Base-by-base conservation (phyloP, 1,140 invertebrate genomes). In the Vanessa atalanta region DNA sequence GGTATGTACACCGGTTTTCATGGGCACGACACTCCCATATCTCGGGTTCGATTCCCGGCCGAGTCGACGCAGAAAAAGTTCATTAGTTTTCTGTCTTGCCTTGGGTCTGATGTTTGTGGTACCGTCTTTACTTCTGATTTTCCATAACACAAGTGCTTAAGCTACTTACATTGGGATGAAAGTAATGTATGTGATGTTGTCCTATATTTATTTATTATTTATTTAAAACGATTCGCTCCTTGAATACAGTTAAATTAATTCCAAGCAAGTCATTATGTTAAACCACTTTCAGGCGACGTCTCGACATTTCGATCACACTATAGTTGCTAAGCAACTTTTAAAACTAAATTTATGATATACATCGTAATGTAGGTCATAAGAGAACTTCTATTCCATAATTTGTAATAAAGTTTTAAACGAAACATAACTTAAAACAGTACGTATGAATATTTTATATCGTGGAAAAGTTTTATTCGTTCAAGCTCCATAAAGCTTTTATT, bases 301-400 rank as follows among this genome's bases (percentile, higher is more conserved):
- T 68, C 66, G 53, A 70, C 53, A 70, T 47, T 70, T 61, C 43
- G 43, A 70, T 48, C 48, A 70, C 68, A 70, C 48, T 70, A 55
- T 69, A 14, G 37, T 23, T 15, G 16, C 51, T 57, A 43, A 70
- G 55, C 37, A 61, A 47, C 43, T 60, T 23, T 65, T 47, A 63
- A 47, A 8, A 65, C 63, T 65, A 2, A 37, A n/a, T 63, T 12
- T 63, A 57, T 63, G 43, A 20, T 16, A 23, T 57, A 48, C 47
- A 48, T 78, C 70, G 77, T 68, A 65, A 74, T 70, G 65, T 37
- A 31, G 9, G 57, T 61, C 14, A 61, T 43, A 31, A 61, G 26
- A 61, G 11, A 61, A 57, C 55, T 43, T 61, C 57, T 37, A 15
- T 61, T 20, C 15, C 3, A 61, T 15, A 26, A 7, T 37, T 15